phyloP scores from a whole-genome alignment of 2,797 vertebrate species.

The Allobates femoralis region DNA sequence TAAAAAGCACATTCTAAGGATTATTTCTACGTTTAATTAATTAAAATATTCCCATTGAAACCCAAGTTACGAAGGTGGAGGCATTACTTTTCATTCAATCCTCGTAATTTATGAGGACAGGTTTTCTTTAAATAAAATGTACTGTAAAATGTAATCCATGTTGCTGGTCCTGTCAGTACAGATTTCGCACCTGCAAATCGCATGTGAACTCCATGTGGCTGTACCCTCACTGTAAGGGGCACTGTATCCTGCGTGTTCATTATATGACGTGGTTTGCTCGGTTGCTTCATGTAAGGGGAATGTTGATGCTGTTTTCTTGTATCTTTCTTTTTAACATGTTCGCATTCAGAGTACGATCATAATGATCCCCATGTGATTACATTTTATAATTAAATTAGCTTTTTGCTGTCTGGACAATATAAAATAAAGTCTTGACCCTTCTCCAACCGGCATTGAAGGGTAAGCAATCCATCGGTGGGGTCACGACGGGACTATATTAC shows the following conservation, averaged over 20 bases:
- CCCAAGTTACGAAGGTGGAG: no score
- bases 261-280: background rate
- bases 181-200: no score
- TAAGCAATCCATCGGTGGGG: background rate
- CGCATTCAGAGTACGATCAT: background rate
- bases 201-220: no score
- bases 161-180: no score
- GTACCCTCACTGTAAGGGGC: background rate
- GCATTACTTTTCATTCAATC: no score
- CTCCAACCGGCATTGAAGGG: background rate
- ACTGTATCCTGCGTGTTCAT: background rate
- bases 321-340: no score
- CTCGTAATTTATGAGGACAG: no score
- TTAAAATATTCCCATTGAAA: no score
- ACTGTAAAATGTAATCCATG: no score
- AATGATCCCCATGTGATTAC: background rate
- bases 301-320: background rate
- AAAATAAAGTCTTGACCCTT: background rate
- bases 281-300: background rate
- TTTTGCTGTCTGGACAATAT: background rate
- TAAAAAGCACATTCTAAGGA: no score
- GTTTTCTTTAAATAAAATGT: no score
- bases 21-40: no score
- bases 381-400: background rate
- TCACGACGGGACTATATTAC: background rate